Base-by-base conservation (phyloP, 2,113 vertebrate genomes). In the Malurus cyaneus region DNA sequence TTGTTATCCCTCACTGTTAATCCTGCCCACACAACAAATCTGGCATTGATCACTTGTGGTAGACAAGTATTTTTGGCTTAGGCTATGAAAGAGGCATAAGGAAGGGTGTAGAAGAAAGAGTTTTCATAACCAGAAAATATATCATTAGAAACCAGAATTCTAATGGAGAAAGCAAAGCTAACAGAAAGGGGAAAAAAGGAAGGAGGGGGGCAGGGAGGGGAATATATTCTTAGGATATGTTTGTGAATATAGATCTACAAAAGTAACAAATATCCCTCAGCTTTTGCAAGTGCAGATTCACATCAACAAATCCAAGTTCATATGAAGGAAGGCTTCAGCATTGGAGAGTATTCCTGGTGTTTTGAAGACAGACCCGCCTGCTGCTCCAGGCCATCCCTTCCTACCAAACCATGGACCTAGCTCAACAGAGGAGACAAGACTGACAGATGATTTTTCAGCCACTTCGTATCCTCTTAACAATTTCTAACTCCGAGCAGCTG, bases 21-120 rank as follows among this genome's bases (percentile, higher is more conserved):
- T 83, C 52, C 83, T 91, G 78, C 92, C 96, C 92, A 96, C 89
- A 92, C 91, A 93, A 94, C 88, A 88, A 90, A 96, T 97, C 91
- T 96, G 93, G 91, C 77, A 94, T 80, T 90, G 89, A 95, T 95
- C 42, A 23, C 70, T 92, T 94, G 91, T 50, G 93, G 92, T 42
- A 92, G 91, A 78, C 70, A 94, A 92, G 24, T 89, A 90, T 80
- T 94, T 93, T 70, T 87, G 73, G 86, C 53, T 92, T 71, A 64
- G 53, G 56, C 73, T 87, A 69, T 2, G 47, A 93, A 94, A 90
- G 47, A 95, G 19, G 71, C 82, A 92, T 47, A 49, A 93, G 29
- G 61, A 92, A 80, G 65, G 19, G 49, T 36, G 32, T 34, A 88
- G 71, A 93, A 50, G 77, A 81, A 88, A 80, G 9, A 76, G 12